Evolutionary conservation across 2,113 vertebrate genomes (phyloP), one percentile per base, ranked within the genome.

Genomic region (Tachysurus vachellii): DNA sequence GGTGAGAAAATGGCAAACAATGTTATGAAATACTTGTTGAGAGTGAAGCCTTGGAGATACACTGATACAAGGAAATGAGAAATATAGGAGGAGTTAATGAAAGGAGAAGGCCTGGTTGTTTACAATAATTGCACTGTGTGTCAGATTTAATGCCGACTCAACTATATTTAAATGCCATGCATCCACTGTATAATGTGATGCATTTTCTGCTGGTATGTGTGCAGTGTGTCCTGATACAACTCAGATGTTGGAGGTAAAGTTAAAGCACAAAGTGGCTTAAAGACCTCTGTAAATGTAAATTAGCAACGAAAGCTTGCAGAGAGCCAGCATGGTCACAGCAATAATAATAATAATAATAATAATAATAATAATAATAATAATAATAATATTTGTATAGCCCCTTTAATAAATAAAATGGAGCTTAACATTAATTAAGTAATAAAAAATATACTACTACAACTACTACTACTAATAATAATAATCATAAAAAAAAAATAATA

Each of bases 1-100:
- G 62, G 81, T 88, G 86, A 82, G 77, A 14, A 87, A 91, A 85
- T 71, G 85, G 84, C 89, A 59, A 90, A 91, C 93, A 82, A 93
- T 87, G 82, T 82, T 84, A 26, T 86, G 73, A 83, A 87, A 88
- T n/a, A 56, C 36, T 44, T 42, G 10, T 71, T 6, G 23, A 54
- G 53, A 53, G 62, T 82, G 84, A 54, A 88, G 5, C 10, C 17
- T 26, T 81, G 23, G 5, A 61, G 19, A 57, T 21, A 70, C 17
- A 31, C 14, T 54, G 66, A 64, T 44, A 19, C 0, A 13, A n/a
- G 75, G 82, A 57, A 62, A 76, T 62, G 47, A 85, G 26, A 66
- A 76, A 64, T 12, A 71, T 77, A 68, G 85, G 81, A 82, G 85
- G 62, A 59, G 84, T 44, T 80, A 73, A 36, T 28, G 26, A 1